Base-by-base conservation (phyloP, 2,113 vertebrate species). In the Urocitellus parryii region DNA sequence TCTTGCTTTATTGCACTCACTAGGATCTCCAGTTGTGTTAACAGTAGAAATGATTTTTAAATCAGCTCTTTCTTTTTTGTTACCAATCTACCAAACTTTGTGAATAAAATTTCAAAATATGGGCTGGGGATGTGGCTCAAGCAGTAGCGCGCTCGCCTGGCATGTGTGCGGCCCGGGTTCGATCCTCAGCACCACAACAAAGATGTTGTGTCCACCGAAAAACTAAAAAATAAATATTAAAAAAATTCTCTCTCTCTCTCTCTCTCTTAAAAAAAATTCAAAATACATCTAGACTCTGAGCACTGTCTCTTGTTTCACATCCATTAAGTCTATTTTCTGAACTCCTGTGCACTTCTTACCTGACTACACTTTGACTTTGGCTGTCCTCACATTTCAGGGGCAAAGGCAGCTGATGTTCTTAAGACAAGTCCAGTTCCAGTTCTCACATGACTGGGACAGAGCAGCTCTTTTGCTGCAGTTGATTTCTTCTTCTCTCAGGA, bases 1-100 rank as follows among this genome's bases (percentile, higher is more conserved):
- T 94, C 88, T 81, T 90, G 45, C 11, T 61, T 94, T 95, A 78
- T 92, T 82, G 81, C 74, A 65, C 18, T 82, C 70, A 79, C 84
- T 91, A 85, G 72, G 10, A 34, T 91, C 16, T 67, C 39, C 45
- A 92, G 22, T 65, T 82, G 53, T 29, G 24, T 1, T 72, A 83
- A 70, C 39, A 74, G 45, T 58, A 77, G 1, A 80, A 96, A 45
- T 87, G 0, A 91, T 93, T 73, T 93, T 34, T 32, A 5, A 39
- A 79, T 51, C 32, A 20, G 88, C 34, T 91, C 9, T 79, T 67
- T 48, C 77, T 45, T 8, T 63, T 67, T 87, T 87, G n/a, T 10
- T 2, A 18, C 20, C 79, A 39, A 11, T 39, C 65, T 74, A 17
- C 58, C 29, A 53, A 63, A 37, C 3, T 74, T 80, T 80, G 32